Base-by-base conservation (phyloP, 1,140 invertebrate genomes). In the Hyles euphorbiae region DNA sequence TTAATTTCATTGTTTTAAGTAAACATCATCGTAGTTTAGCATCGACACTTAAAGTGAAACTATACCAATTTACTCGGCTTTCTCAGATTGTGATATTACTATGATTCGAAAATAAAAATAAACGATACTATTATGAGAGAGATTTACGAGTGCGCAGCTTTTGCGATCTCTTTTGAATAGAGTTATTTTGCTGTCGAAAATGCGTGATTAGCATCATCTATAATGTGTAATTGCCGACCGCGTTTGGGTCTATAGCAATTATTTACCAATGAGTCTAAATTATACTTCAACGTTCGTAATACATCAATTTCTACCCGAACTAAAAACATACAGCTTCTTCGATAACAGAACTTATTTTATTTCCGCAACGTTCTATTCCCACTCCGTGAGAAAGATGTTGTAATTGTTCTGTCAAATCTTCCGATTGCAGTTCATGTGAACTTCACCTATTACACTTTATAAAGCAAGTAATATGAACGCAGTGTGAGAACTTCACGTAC, bases 351-450 rank as follows among this genome's bases (percentile, higher is more conserved):
- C 36, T 40, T 40, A 40, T 40, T 40, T 40, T 40, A 40, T 40
- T 40, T 40, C 36, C 36, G 36, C 47, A 11, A 48, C 11, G 9
- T 46, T 46, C 9, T 3, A 48, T 22, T 48, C 11, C 11, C 22
- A 43, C 59, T 47, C 49, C 70, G 65, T 78, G 73, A 70, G 70
- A 78, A 74, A 70, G 73, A 67, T 58, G 68, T 72, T 58, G 68
- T 72, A 63, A 82, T 80, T 80, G 77, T 76, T 76, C 69, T 68
- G 63, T 70, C 70, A 68, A 74, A 72, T 63, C 52, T 47, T 59
- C 63, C 55, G 55, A 36, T 57, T 50, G 12, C 56, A 53, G 58
- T 59, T 66, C 67, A 66, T 78, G 76, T 68, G 74, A 76, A 78
- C 63, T 49, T 48, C 56, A 59, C 66, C 67, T 68, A 69, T 74